A percentile compares a stretch with the other conserved stretches of the same genome.
Evolutionary conservation across 2,797 vertebrate genomes (phyloP).

Genomic region (Gambusia yucatana): DNA sequence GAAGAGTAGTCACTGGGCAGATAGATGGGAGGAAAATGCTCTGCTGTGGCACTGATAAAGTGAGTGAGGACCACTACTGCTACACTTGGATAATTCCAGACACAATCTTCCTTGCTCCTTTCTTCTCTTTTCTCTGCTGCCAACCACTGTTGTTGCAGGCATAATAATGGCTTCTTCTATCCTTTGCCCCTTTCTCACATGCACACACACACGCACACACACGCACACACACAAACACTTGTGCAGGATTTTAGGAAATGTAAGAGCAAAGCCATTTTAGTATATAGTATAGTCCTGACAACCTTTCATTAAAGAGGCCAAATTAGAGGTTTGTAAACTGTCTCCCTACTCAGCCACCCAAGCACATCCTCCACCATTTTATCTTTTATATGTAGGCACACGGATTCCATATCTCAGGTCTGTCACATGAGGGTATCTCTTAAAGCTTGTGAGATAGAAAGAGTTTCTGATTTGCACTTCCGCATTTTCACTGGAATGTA

Average conservation of each 20-base stretch:
- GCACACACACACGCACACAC: conserved; percentile 18
- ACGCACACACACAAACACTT: conserved; percentile 24
- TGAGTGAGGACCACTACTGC: conserved; percentile 78
- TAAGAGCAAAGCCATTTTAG: conserved; percentile 64
- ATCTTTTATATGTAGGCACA: conserved; percentile 37
- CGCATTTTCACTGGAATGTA: conserved; percentile 68
- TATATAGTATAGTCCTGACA: conserved; percentile 70
- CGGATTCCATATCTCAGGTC: conserved; percentile 44
- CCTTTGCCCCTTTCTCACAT: conserved; percentile 24
- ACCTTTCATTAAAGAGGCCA: conserved; percentile 76
- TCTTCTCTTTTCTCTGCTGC: conserved; percentile 72
- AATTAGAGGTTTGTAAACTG: conserved; percentile 75
- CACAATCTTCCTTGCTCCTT: conserved; percentile 77
- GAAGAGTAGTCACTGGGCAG: conserved; percentile 68
- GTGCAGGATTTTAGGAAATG: conserved; percentile 50
- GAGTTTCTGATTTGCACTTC: conserved; percentile 60
- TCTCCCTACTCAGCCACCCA: conserved; percentile 17
- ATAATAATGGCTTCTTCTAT: conserved; percentile 75
- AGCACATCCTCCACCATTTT: conserved; percentile 52
- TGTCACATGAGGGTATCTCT: conserved; percentile 51
- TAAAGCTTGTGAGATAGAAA: conserved; percentile 53
- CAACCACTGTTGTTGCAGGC: conserved; percentile 66
- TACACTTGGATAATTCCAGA: conserved; percentile 78
- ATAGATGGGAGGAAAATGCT: conserved; percentile 72
- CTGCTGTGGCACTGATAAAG: conserved; percentile 83